Evolutionary conservation across 2,888 invertebrate genomes (phyloP).

Genomic region (Tetramorium bicarinatum): DNA sequence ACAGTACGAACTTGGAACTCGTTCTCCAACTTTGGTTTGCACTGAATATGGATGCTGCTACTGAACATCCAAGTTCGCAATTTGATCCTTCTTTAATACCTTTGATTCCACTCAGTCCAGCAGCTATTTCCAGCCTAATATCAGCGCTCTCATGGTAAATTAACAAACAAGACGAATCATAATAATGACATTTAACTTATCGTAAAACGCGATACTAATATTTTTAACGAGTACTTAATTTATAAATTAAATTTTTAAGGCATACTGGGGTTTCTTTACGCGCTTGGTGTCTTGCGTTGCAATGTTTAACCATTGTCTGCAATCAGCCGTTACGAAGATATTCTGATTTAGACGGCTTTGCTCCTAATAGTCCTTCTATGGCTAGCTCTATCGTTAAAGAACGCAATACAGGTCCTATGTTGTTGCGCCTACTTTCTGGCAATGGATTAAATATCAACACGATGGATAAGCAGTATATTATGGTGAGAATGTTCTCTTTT

Average conservation of each 20-base stretch:
- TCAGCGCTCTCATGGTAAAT: constrained; percentile 89
- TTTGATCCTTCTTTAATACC: constrained; percentile 89
- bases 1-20: constrained; percentile 91
- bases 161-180: not conserved
- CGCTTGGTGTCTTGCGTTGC: constrained; percentile 93
- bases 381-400: constrained; percentile 90
- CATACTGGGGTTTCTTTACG: constrained; percentile 90
- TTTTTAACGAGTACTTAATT: not conserved
- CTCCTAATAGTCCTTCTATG: constrained; percentile 87
- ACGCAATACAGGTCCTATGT: constrained; percentile 90
- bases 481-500: constrained; percentile 77
- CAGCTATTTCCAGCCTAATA: constrained; percentile 90
- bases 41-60: constrained; percentile 90
- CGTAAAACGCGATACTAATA: not conserved
- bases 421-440: constrained; percentile 90
- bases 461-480: constrained; percentile 87
- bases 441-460: constrained; percentile 88
- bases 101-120: constrained; percentile 89
- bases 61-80: constrained; percentile 86
- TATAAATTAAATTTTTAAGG: constrained; percentile 77
- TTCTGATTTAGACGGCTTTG: constrained; percentile 79
- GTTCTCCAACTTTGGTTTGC: constrained; percentile 95
- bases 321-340: constrained; percentile 87
- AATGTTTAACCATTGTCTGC: constrained; percentile 91
- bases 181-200: not conserved